A percentile compares a stretch with the other conserved stretches of the same genome.
Conservation (phyloP, 2,113 vertebrate genomes). For the Tachycineta bicolor region DNA sequence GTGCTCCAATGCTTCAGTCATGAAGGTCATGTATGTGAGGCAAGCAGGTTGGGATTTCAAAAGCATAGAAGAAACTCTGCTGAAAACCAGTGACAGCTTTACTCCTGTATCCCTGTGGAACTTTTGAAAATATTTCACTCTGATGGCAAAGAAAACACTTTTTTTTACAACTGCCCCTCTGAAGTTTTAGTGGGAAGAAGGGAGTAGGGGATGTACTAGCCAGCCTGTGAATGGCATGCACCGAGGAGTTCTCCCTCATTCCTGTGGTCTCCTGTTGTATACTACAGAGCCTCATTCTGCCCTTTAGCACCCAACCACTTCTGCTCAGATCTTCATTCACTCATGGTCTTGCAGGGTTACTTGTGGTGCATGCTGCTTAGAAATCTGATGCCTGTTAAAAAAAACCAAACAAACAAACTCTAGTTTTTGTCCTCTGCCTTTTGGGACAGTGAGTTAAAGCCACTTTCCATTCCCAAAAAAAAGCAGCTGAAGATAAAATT, state of each 20-base stretch:
- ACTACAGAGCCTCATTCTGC: background rate
- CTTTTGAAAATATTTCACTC: background rate
- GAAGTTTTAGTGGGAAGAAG: background rate
- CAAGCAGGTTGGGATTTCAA: background rate
- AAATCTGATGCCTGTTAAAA: background rate
- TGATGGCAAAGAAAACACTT: background rate
- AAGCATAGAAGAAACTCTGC: background rate
- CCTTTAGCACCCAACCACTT: background rate
- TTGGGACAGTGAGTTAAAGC: background rate
- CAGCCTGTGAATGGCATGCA: background rate
- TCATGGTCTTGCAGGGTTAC: background rate
- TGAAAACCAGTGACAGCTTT: background rate
- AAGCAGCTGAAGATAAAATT: background rate
- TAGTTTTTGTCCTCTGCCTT: background rate
- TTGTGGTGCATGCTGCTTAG: fast-evolving
- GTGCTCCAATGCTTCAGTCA: background rate
- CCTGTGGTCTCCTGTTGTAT: background rate
- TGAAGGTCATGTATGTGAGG: fast-evolving
- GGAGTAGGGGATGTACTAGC: background rate
- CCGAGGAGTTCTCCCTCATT: fast-evolving
- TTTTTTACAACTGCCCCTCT: background rate
- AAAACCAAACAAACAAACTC: background rate
- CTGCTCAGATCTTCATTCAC: background rate
- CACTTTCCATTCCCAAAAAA: background rate
- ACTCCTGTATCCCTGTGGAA: background rate